These are phyloP conservation scores for Notechis scutatus DNA, from an alignment of 2,113 vertebrate genomes.

Conservation along the genomic window DNA sequence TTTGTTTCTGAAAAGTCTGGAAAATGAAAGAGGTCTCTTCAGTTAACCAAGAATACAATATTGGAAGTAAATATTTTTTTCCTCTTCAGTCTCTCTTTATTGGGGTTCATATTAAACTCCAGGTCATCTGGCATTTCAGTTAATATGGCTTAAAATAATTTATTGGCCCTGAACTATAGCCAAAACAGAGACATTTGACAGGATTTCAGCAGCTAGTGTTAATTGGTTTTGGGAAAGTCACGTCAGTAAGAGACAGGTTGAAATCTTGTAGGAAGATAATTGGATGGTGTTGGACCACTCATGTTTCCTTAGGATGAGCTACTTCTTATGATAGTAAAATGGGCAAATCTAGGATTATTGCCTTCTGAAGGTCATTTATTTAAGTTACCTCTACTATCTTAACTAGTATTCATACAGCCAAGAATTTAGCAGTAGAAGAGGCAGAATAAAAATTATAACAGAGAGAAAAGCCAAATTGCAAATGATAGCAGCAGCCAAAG, in stretches of 20 bases:
- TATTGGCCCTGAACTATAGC: neutral
- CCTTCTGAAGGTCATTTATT: neutral
- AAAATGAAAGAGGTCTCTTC: neutral
- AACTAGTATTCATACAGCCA: neutral
- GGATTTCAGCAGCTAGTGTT: neutral
- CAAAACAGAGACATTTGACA: neutral
- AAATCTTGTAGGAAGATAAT: neutral
- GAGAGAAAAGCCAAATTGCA: neutral
- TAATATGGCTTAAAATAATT: neutral
- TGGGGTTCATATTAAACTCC: neutral
- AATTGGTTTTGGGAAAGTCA: neutral
- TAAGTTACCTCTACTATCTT: neutral
- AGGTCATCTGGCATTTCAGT: neutral
- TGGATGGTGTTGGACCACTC: neutral
- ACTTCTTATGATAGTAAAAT: neutral
- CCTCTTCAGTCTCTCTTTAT: neutral
- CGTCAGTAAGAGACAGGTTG: neutral
- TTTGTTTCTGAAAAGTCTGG: neutral
- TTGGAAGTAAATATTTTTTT: neutral
- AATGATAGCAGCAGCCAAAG: neutral
- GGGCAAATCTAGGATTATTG: neutral
- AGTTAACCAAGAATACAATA: neutral
- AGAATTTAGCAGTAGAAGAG: neutral
- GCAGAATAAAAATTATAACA: neutral
- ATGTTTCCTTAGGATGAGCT: neutral